A percentile compares a stretch with the other conserved stretches of the same genome.
Evolutionary conservation across 2,797 vertebrate species (phyloP).

Genomic region (Cygnus olor): DNA sequence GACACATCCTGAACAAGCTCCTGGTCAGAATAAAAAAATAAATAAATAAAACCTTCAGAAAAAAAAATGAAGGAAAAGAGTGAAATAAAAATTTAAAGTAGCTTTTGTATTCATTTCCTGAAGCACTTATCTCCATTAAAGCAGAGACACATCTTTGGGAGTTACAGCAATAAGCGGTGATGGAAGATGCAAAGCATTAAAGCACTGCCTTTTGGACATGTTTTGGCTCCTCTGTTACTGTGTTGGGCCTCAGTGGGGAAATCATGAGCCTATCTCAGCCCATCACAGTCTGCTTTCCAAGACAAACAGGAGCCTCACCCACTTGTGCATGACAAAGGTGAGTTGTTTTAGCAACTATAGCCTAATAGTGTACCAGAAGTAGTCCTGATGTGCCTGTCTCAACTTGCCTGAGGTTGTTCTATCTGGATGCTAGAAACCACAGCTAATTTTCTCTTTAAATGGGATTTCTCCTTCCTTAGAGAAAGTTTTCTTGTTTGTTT

Average conservation of each 20-base stretch:
- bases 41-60: not conserved
- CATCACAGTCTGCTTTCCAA: constrained; percentile 31
- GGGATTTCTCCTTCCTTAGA: not conserved
- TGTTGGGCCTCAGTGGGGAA: not conserved
- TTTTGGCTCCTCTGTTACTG: constrained; percentile 23
- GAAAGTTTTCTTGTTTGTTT: not conserved
- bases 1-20: not conserved
- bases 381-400: not conserved
- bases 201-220: not conserved
- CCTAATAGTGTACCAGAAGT: constrained; percentile 9
- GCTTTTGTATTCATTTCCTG: constrained; percentile 47
- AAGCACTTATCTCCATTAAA: constrained; percentile 71
- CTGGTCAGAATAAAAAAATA: constrained; percentile 45
- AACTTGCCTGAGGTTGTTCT: not conserved
- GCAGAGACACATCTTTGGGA: not conserved
- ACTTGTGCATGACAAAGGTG: constrained; percentile 26
- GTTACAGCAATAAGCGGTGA: not conserved
- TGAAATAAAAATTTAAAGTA: constrained; percentile 52
- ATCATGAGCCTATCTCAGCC: constrained; percentile 5
- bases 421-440: not conserved
- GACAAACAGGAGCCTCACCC: constrained; percentile 47
- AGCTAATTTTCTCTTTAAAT: constrained; percentile 20
- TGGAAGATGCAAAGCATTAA: constrained; percentile 7
- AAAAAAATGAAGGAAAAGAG: not conserved
- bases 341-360: constrained; percentile 38